These are phyloP conservation scores for Peromyscus maniculatus DNA, from an alignment of 2,113 vertebrate genomes.

Conservation along the genomic window DNA sequence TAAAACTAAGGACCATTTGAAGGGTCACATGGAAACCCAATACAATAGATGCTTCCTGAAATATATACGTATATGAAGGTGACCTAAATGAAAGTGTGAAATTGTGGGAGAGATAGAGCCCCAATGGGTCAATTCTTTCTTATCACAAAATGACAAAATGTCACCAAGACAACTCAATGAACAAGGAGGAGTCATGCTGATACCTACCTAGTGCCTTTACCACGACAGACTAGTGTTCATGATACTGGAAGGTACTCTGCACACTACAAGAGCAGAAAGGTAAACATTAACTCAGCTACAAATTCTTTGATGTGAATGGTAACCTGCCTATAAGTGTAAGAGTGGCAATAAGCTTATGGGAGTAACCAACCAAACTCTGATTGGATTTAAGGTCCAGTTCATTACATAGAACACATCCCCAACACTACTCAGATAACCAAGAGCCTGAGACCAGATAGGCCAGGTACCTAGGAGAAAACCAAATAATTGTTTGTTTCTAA, in stretches of 20 bases:
- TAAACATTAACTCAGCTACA: not conserved
- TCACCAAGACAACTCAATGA: not conserved
- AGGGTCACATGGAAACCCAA: not conserved
- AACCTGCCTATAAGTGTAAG: not conserved
- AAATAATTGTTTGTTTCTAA: not conserved
- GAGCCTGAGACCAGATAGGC: not conserved
- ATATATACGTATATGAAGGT: not conserved
- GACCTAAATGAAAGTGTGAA: not conserved
- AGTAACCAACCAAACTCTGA: not conserved
- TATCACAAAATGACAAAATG: not conserved
- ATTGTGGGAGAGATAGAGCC: not conserved
- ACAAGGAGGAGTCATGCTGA: not conserved
- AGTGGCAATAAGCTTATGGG: not conserved
- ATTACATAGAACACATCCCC: not conserved
- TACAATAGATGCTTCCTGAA: not conserved
- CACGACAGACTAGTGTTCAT: not conserved
- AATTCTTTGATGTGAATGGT: not conserved
- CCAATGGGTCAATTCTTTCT: not conserved
- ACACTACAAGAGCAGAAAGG: not conserved
- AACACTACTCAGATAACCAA: not conserved
- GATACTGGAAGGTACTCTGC: not conserved
- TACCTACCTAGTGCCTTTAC: not conserved
- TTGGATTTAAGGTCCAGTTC: not conserved
- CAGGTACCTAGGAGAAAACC: not conserved
- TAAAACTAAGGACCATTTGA: not conserved